Evolutionary conservation across 2,888 invertebrate genomes (phyloP).

Genomic region (Chydorus sphaericus): DNA sequence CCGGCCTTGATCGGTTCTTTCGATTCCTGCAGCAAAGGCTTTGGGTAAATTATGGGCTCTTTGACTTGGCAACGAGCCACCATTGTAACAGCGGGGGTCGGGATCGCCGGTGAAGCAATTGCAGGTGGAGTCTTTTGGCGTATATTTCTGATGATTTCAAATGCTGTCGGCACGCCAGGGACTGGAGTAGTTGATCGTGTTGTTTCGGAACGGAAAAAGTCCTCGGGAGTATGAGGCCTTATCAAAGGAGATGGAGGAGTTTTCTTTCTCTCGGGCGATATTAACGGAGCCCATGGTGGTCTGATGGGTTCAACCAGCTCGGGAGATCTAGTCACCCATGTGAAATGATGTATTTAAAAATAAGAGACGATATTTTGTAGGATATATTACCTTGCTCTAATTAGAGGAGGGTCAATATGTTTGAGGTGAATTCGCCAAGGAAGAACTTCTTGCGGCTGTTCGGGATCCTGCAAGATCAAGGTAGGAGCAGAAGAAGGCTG

Average conservation of each 20-base stretch:
- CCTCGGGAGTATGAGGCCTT: background rate
- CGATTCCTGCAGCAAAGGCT: no score
- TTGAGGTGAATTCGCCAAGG: conserved; percentile 13
- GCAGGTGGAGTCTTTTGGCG: no score
- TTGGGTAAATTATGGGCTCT: background rate
- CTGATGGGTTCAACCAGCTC: no score
- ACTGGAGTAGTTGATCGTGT: background rate
- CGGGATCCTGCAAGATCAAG: no score
- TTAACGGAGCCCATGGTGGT: no score
- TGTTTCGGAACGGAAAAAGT: background rate
- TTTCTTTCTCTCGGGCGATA: background rate
- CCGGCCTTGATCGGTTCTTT: no score
- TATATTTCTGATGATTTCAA: background rate
- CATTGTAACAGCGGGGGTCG: background rate
- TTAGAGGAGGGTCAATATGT: conserved; percentile 4
- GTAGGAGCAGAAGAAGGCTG: no score
- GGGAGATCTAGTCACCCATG: no score
- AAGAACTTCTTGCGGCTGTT: background rate
- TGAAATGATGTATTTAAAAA: no score
- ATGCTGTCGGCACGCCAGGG: background rate
- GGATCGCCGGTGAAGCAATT: no score
- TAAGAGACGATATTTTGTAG: background rate
- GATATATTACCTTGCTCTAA: background rate
- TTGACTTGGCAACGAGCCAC: conserved; percentile 5
- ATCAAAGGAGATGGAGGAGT: background rate